These are phyloP conservation scores for Babyrousa celebensis DNA, from an alignment of 2,797 vertebrate species.

Conservation along the genomic window DNA sequence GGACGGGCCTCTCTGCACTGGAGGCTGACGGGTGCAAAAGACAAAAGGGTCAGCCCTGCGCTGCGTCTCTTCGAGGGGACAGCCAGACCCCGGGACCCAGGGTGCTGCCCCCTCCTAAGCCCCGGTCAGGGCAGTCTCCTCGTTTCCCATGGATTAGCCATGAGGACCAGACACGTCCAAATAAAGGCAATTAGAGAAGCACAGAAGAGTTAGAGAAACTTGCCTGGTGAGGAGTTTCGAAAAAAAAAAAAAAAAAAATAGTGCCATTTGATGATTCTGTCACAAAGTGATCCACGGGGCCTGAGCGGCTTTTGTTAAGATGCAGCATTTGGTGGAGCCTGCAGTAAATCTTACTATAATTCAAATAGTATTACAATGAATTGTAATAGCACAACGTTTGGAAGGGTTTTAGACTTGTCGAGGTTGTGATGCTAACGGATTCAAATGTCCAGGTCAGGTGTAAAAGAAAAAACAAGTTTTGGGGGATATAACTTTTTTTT, in stretches of 20 bases:
- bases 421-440: background rate
- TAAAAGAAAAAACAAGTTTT: slow-evolving; percentile 33
- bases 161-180: slow-evolving; percentile 77
- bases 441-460: background rate
- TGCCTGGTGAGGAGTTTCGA: slow-evolving; percentile 40
- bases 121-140: slow-evolving; percentile 72
- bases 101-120: slow-evolving; percentile 63
- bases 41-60: slow-evolving; percentile 70
- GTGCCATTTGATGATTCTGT: slow-evolving; percentile 53
- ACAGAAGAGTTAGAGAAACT: slow-evolving; percentile 64
- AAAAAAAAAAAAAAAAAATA: slow-evolving; percentile 9
- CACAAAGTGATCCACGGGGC: background rate
- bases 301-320: background rate
- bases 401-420: background rate
- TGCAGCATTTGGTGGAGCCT: background rate
- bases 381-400: background rate
- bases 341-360: background rate
- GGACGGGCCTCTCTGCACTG: slow-evolving; percentile 92
- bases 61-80: background rate
- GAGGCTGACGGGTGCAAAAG: slow-evolving; percentile 92
- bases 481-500: background rate
- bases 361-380: background rate
- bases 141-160: slow-evolving; percentile 74
- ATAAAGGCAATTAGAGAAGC: slow-evolving; percentile 78
- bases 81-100: slow-evolving; percentile 34